These are phyloP conservation scores for Grammomys surdaster DNA, from an alignment of 2,113 vertebrate species.

Conservation along the genomic window DNA sequence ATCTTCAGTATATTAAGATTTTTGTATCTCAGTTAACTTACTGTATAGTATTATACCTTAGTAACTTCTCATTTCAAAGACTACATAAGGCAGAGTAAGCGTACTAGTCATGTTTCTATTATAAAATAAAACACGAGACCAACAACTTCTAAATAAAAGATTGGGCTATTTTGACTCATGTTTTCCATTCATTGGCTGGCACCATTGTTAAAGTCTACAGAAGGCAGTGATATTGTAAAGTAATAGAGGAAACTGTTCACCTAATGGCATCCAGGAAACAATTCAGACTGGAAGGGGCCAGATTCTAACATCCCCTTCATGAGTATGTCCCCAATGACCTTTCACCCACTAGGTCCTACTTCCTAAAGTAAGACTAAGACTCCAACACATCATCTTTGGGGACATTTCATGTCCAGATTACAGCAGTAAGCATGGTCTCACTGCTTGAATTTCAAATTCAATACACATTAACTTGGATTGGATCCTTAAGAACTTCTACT, in stretches of 20 bases:
- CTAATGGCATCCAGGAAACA: not conserved
- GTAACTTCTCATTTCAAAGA: constrained; percentile 38
- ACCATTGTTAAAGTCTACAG: not conserved
- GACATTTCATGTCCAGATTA: not conserved
- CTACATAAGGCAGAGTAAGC: not conserved
- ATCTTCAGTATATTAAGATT: constrained; percentile 1
- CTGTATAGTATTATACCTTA: not conserved
- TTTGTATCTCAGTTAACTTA: not conserved
- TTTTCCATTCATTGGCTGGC: not conserved
- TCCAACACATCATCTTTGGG: not conserved
- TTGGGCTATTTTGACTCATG: not conserved
- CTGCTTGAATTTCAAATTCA: constrained; percentile 46
- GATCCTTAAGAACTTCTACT: constrained; percentile 38
- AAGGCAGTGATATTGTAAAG: not conserved
- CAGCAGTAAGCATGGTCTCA: not conserved
- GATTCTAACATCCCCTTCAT: not conserved
- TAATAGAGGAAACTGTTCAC: not conserved
- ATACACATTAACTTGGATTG: constrained; percentile 17
- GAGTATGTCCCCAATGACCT: not conserved
- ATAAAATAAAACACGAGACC: not conserved
- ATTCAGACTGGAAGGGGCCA: not conserved
- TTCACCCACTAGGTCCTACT: not conserved
- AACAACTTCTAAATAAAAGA: not conserved
- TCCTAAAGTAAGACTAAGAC: not conserved
- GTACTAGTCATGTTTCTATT: not conserved